Percentiles rank a stretch among this genome's conserved stretches.
Conservation (phyloP, 2,113 vertebrate species). For the Corythaeola cristata region DNA sequence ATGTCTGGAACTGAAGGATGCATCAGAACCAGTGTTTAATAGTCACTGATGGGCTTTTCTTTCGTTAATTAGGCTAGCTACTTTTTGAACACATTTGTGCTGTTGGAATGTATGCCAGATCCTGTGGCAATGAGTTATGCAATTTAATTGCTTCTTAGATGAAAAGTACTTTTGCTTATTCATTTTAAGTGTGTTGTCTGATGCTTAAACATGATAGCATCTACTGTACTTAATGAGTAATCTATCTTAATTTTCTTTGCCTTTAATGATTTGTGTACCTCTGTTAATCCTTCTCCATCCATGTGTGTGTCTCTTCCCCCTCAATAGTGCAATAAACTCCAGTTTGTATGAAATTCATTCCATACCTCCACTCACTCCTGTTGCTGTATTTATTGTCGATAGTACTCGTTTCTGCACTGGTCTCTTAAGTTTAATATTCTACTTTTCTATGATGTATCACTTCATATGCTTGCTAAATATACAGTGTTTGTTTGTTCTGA, state of each 20-base stretch:
- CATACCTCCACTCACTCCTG: neutral
- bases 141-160: conserved; percentile 18
- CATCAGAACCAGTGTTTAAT: neutral
- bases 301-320: neutral
- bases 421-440: neutral
- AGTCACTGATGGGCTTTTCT: neutral
- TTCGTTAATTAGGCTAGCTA: neutral
- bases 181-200: neutral
- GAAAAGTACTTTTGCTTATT: neutral
- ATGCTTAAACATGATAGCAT: neutral
- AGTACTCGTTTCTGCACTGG: neutral
- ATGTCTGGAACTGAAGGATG: neutral
- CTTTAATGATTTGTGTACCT: neutral
- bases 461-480: neutral
- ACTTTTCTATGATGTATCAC: neutral
- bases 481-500: neutral
- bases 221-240: neutral
- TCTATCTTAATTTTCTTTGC: neutral
- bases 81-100: neutral
- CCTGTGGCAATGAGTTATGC: neutral
- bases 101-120: neutral
- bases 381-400: neutral
- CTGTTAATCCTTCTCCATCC: neutral
- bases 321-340: neutral
- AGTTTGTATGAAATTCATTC: neutral